Evolutionary conservation across 2,888 invertebrate genomes (phyloP).

Genomic region (Smittia sp.): DNA sequence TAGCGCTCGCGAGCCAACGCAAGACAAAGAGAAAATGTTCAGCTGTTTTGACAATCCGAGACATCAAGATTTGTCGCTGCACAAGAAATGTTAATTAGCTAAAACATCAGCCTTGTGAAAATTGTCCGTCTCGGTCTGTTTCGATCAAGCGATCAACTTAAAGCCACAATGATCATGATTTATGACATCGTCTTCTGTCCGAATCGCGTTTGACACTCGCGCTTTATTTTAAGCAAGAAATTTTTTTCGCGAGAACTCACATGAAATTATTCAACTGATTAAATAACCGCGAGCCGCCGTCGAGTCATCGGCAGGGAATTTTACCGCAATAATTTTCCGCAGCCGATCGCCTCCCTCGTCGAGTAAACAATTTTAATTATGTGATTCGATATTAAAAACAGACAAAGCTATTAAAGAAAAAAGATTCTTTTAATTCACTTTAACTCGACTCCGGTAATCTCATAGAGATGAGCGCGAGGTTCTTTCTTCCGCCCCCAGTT

Average conservation of each 20-base stretch:
- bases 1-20: neutral
- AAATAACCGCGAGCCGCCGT: too few species aligned
- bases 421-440: conserved; percentile 4
- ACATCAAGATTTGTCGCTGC: neutral
- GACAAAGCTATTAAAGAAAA: conserved; percentile 14
- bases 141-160: neutral
- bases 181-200: neutral
- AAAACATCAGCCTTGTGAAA: neutral
- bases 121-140: too few species aligned
- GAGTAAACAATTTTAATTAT: conserved; percentile 33
- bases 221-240: neutral
- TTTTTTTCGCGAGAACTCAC: neutral
- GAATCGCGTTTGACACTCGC: too few species aligned
- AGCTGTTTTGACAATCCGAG: neutral
- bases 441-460: too few species aligned
- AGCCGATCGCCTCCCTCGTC: too few species aligned
- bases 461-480: neutral
- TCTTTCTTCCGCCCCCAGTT: neutral
- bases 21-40: neutral
- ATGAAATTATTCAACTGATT: too few species aligned
- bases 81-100: neutral
- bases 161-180: neutral
- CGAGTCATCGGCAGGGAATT: too few species aligned
- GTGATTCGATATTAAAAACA: conserved; percentile 38
- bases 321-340: too few species aligned